Evolutionary conservation across 1,140 invertebrate genomes (phyloP).

Genomic region (Tetraneura akinire): DNA sequence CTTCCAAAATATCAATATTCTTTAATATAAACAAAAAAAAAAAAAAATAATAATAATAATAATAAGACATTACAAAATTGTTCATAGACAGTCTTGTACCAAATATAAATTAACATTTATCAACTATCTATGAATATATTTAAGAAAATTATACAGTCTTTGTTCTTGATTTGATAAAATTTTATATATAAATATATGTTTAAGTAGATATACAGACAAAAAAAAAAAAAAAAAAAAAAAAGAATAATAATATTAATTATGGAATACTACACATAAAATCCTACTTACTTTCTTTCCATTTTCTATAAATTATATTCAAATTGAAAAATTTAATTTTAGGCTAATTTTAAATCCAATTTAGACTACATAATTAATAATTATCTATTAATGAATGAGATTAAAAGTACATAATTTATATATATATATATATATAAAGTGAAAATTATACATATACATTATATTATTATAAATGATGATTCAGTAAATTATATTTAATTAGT

Average conservation of each 20-base stretch:
- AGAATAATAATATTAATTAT: no score
- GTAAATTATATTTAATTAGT: conserved; percentile 19
- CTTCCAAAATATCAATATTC: not conserved
- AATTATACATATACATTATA: not conserved
- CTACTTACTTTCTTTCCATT: not conserved
- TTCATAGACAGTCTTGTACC: conserved; percentile 35
- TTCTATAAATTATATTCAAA: not conserved
- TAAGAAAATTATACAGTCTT: conserved; percentile 24
- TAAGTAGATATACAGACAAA: not conserved
- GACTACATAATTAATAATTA: not conserved
- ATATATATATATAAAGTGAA: not conserved
- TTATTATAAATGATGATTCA: not conserved
- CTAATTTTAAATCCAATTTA: not conserved
- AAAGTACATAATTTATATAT: not conserved
- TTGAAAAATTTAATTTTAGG: not conserved
- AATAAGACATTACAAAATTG: not conserved
- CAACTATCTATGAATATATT: conserved; percentile 6
- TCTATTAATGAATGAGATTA: conserved; percentile 12
- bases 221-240: no score
- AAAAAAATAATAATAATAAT: not conserved
- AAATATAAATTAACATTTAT: not conserved
- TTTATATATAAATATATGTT: not conserved
- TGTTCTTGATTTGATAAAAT: not conserved
- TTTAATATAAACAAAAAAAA: not conserved
- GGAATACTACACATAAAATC: not conserved